A percentile compares a stretch with the other conserved stretches of the same genome.
phyloP scores from a whole-genome alignment of 2,888 invertebrate genomes.

The Polydrusus pterygomalis region DNA sequence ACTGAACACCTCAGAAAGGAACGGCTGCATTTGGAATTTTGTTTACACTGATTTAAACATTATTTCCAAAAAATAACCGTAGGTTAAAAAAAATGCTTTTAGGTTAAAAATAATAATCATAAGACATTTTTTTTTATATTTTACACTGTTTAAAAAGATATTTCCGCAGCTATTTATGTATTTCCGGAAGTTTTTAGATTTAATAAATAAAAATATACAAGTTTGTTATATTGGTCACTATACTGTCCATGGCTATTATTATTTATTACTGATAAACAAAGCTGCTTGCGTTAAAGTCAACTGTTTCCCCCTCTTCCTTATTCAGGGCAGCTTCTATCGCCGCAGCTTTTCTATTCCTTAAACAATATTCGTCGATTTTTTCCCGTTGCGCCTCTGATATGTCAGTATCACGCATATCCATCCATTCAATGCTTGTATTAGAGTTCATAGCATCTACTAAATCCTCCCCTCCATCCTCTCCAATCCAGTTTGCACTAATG shows the following conservation, averaged over 20 bases:
- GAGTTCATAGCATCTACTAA: conserved; percentile 60
- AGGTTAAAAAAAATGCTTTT: too few relatives aligned
- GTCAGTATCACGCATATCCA: conserved; percentile 69
- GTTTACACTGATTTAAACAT: too few relatives aligned
- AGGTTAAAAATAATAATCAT: too few relatives aligned
- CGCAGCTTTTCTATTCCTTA: conserved; percentile 68
- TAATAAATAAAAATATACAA: not conserved
- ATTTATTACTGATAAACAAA: conserved; percentile 12
- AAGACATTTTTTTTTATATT: not conserved
- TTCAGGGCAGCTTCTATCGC: not conserved
- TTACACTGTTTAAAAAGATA: too few relatives aligned
- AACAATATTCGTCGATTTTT: conserved; percentile 72
- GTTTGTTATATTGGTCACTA: not conserved
- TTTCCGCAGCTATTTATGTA: too few relatives aligned
- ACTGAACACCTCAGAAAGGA: too few relatives aligned
- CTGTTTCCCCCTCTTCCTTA: not conserved
- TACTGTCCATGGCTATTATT: not conserved
- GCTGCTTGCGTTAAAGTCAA: not conserved
- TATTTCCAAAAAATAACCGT: too few relatives aligned
- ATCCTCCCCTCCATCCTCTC: conserved; percentile 74
- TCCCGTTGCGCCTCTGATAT: conserved; percentile 73
- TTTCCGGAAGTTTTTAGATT: too few relatives aligned
- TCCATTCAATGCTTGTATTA: conserved; percentile 64
- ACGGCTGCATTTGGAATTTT: too few relatives aligned
- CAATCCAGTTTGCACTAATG: conserved; percentile 77